Base-by-base conservation (phyloP, 2,797 vertebrate genomes). In the Stomatorhinus walkeri region DNA sequence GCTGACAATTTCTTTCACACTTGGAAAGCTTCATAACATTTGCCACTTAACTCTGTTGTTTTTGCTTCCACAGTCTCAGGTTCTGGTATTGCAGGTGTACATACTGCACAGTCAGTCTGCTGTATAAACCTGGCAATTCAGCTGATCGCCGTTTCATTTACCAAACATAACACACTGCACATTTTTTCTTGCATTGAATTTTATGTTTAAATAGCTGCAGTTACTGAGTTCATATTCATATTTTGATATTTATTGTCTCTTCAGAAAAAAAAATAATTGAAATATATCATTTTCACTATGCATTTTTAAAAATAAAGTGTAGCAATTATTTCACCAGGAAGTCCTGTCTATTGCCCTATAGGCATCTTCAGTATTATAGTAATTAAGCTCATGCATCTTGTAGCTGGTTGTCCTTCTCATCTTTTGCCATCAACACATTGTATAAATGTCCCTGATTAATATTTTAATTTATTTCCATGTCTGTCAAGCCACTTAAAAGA, bases 361-460 rank as follows among this genome's bases (percentile, higher is more conserved):
- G 36, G 7, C 72, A 43, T 79, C 14, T n/a, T 79, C 72, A 40
- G 14, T 3, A 43, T 79, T 79, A n/a, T 9, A 43, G 5, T 79
- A 43, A 8, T 7, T 43, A 16, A 79, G 36, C 16, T 14, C 72
- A 79, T 79, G 14, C 16, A 43, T 79, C 36, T 43, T 79, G 36
- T 79, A 19, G 36, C 72, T 79, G 12, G 36, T 43, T 43, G 72
- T 79, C 16, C 32, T 16, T 19, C 12, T n/a, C 72, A 19, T 79
- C 36, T 79, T 79, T 43, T 79, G 7, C 72, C 72, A 79, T 79
- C 72, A 43, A 43, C 72, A 79, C 72, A 79, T 79, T 79, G 72
- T 43, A 79, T 79, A 79, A 79, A 79, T 79, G 72, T 79, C 14
- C 72, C 36, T 43, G 40, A 79, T 79, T 79, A 79, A 79, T 79